Base-by-base conservation (phyloP, 1,140 invertebrate species). In the Cydia amplana region DNA sequence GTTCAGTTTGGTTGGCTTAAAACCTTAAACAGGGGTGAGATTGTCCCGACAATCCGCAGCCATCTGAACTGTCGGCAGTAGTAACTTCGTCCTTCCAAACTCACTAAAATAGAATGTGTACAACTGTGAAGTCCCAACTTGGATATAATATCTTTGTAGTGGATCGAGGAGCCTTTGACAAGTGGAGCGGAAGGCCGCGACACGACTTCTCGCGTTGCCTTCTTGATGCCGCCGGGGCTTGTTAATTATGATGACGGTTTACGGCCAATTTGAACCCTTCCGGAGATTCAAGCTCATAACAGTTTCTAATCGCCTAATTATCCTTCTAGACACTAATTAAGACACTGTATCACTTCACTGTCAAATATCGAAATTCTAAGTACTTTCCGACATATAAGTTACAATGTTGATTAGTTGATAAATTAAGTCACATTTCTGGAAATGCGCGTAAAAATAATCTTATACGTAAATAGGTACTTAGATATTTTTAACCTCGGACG, bases 111-210 rank as follows among this genome's bases (percentile, higher is more conserved):
- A 70, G 65, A 70, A 70, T 36, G 65, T 70, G 65, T 70, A 70
- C 65, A 70, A 43, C 65, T 40, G 64, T 28, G 65, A 70, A 70
- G 28, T 63, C 43, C 28, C 74, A 75, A 78, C 51, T 75, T 78
- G 25, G 43, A 14, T 43, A 49, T 70, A 70, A 70, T 75, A 74
- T 78, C 74, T 78, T 73, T 78, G 74, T 73, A 73, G 49, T 75
- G 77, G 43, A 74, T 74, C 40, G 60, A 28, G 64, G 18, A 43
- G 63, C 74, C 55, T 74, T 74, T 74, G 74, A 75, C 74, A 75
- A 75, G 67, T 49, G 23, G 55, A 72, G 40, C 40, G 40, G 43
- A 65, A 67, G 74, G 25, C 60, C 60, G 40, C 55, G 23, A 70
- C 65, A 70, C n/a, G 65, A 70, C 65, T 43, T 70, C 32, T 70